Percentiles rank a stretch among this genome's conserved stretches.
Conservation (phyloP, 2,797 vertebrate species). For the Hydrolagus colliei region DNA sequence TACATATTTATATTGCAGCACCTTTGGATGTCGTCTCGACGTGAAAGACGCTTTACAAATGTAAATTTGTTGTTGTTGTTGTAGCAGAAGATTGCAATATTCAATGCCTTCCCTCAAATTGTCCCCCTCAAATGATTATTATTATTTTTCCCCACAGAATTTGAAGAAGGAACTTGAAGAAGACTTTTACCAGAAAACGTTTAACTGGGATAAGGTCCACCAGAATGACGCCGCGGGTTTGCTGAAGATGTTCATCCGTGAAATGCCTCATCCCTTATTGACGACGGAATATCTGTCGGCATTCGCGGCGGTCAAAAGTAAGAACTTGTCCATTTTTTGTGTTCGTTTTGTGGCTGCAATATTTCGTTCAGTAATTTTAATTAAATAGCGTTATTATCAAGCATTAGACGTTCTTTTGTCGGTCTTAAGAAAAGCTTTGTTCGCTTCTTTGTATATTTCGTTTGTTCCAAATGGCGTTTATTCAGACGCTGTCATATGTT, state of each 20-base stretch:
- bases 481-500: not conserved
- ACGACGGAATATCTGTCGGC: constrained; percentile 80
- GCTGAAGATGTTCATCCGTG: constrained; percentile 83
- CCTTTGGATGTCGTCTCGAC: too few relatives aligned
- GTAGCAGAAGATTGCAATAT: not conserved
- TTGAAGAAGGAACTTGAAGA: constrained; percentile 74
- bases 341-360: not conserved
- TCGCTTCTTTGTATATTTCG: not conserved
- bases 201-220: constrained; percentile 78
- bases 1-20: too few relatives aligned
- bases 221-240: constrained; percentile 76
- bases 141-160: constrained; percentile 44
- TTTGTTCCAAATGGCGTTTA: not conserved
- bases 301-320: constrained; percentile 53
- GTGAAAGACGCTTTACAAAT: too few relatives aligned
- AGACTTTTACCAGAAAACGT: constrained; percentile 66
- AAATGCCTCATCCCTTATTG: constrained; percentile 74
- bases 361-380: too few relatives aligned
- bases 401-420: not conserved
- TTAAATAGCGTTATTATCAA: too few relatives aligned
- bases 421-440: not conserved
- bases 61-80: too few relatives aligned
- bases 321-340: not conserved
- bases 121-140: not conserved
- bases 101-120: not conserved